Evolutionary conservation across 2,113 vertebrate genomes (phyloP).

Genomic region (Oryctolagus cuniculus): DNA sequence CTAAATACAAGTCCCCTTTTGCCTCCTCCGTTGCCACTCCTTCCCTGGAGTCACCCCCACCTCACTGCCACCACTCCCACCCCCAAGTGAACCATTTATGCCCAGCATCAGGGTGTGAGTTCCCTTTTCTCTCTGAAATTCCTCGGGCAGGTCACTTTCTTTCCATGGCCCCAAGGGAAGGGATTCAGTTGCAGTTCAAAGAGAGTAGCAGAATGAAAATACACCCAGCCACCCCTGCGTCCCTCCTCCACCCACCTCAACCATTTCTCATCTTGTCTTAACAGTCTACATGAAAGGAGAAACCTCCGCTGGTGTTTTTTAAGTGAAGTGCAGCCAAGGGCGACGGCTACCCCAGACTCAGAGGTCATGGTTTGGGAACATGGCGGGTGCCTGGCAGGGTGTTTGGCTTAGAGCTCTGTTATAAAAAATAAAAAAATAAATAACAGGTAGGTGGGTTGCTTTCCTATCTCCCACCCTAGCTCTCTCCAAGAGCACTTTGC

Average conservation of each 20-base stretch:
- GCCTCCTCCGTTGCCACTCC: too few species aligned
- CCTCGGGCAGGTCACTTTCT: constrained; percentile 70
- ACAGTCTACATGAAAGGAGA: constrained; percentile 69
- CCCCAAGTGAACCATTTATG: not conserved
- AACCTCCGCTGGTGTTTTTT: constrained; percentile 67
- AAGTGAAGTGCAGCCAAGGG: constrained; percentile 75
- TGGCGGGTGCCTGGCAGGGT: not conserved
- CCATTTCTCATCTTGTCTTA: constrained; percentile 73
- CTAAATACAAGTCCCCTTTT: not conserved
- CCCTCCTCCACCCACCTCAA: not conserved
- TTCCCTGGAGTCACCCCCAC: not conserved
- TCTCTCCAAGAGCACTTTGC: constrained; percentile 3
- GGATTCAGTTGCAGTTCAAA: constrained; percentile 73
- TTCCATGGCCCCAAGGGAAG: constrained; percentile 46
- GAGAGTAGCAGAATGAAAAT: constrained; percentile 56
- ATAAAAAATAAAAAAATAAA: not conserved
- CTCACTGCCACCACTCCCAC: not conserved
- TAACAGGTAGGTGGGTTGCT: not conserved
- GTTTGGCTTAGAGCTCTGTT: constrained; percentile 25
- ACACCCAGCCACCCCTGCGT: constrained; percentile 41
- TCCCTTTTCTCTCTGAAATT: constrained; percentile 79
- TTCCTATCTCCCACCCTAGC: not conserved
- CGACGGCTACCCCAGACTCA: constrained; percentile 25
- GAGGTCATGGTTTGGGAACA: not conserved
- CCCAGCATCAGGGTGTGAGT: constrained; percentile 53